A percentile compares a stretch with the other conserved stretches of the same genome.
These are phyloP conservation scores for Neodon shergylaensis DNA, from an alignment of 2,113 vertebrate genomes.

Conservation along the genomic window DNA sequence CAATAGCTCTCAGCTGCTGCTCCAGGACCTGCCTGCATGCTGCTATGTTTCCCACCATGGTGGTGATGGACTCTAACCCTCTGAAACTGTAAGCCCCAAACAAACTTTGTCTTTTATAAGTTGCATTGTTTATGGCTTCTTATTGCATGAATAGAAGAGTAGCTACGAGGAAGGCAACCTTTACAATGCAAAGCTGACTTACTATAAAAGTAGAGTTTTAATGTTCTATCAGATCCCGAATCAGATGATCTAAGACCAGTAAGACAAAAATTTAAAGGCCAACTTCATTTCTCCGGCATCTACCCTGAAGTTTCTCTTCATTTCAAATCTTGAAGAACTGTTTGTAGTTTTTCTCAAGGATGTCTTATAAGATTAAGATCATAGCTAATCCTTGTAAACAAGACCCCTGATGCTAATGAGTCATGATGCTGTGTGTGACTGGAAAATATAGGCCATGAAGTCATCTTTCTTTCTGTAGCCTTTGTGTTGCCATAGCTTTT, in stretches of 20 bases:
- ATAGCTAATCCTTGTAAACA: slow-evolving; percentile 76
- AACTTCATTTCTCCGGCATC: slow-evolving; percentile 67
- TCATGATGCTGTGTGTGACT: slow-evolving; percentile 72
- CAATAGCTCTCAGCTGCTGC: not conserved
- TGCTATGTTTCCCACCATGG: not conserved
- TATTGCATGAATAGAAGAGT: not conserved
- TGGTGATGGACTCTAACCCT: not conserved
- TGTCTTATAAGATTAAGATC: slow-evolving; percentile 70
- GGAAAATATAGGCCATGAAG: slow-evolving; percentile 68
- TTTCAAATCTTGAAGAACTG: slow-evolving; percentile 73
- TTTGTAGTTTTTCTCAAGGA: slow-evolving; percentile 78
- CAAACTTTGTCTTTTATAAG: not conserved
- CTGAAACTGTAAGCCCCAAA: not conserved
- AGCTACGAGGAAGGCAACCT: not conserved
- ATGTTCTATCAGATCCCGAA: slow-evolving; percentile 62
- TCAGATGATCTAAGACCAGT: slow-evolving; percentile 35
- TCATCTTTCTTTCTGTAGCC: not conserved
- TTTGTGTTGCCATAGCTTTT: not conserved
- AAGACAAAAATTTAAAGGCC: slow-evolving; percentile 56
- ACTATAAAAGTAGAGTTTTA: slow-evolving; percentile 27
- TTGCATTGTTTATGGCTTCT: not conserved
- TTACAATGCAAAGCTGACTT: slow-evolving; percentile 45
- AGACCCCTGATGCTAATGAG: slow-evolving; percentile 80
- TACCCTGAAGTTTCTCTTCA: slow-evolving; percentile 71
- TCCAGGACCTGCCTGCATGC: not conserved